Conservation (phyloP, 1,140 invertebrate genomes). For the Megalonaias nervosa region DNA sequence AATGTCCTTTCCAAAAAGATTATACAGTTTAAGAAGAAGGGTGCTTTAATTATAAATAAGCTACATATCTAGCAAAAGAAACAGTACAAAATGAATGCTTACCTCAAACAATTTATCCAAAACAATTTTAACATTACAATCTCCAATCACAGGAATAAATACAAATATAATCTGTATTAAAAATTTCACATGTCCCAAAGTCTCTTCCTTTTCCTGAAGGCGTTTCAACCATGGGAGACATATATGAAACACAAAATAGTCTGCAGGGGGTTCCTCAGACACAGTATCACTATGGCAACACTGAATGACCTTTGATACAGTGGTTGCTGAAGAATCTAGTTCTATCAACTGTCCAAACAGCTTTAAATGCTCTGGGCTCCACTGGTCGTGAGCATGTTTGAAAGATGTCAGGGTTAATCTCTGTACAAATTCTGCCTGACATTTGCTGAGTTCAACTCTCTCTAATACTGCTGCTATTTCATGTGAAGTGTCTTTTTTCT, state of each 20-base stretch:
- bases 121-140: conserved; percentile 7
- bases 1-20: too few species aligned
- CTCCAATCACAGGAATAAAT: conserved; percentile 44
- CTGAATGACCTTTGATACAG: conserved; percentile 41
- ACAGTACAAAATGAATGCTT: conserved; percentile 20
- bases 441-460: conserved; percentile 7
- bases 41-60: too few species aligned
- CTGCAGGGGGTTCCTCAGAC: conserved; percentile 36
- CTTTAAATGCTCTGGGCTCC: conserved; percentile 29
- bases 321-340: conserved; percentile 41
- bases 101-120: conserved; percentile 36
- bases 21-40: too few species aligned
- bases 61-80: conserved; percentile 3
- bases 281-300: conserved; percentile 44
- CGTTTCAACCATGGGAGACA: conserved; percentile 51
- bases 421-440: conserved; percentile 33
- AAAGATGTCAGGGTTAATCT: conserved; percentile 41
- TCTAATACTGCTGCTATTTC: neutral
- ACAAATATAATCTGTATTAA: conserved; percentile 41
- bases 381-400: conserved; percentile 38
- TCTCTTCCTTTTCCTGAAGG: conserved; percentile 18
- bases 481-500: neutral
- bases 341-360: conserved; percentile 46
- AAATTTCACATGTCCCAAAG: conserved; percentile 25
- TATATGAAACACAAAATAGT: conserved; percentile 52